Percentiles rank a stretch among this genome's conserved stretches.
Evolutionary conservation across 2,888 invertebrate species (phyloP).

Genomic region (Parnassius apollo): DNA sequence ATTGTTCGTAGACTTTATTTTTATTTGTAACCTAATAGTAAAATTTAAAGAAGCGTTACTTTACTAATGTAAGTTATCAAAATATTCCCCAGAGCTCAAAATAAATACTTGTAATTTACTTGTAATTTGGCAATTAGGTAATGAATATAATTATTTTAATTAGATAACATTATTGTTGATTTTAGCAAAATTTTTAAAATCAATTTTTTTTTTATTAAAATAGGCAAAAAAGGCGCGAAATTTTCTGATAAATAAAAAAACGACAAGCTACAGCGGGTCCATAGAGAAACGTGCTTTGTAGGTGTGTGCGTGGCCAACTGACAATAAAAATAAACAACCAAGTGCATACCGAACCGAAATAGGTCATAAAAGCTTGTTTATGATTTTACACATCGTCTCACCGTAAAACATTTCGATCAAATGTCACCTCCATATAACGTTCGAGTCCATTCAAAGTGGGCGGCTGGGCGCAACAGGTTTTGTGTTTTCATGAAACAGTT

Average conservation of each 20-base stretch:
- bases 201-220: too few relatives aligned
- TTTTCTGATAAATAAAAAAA: conserved; percentile 1
- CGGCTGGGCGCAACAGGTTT: conserved; percentile 48
- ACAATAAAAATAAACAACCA: conserved; percentile 44
- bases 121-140: too few relatives aligned
- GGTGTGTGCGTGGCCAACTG: conserved; percentile 65
- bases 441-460: conserved; percentile 66
- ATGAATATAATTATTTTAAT: too few relatives aligned
- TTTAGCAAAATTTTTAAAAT: too few relatives aligned
- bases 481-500: conserved; percentile 55
- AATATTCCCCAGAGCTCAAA: too few relatives aligned
- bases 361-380: conserved; percentile 49
- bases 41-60: too few relatives aligned
- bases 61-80: too few relatives aligned
- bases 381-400: conserved; percentile 68
- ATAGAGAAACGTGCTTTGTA: conserved; percentile 43
- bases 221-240: conserved; percentile 16
- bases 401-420: conserved; percentile 78
- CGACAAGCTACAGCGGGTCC: conserved; percentile 3
- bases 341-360: conserved; percentile 68
- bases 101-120: too few relatives aligned
- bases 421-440: conserved; percentile 59
- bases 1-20: neutral
- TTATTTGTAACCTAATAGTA: too few relatives aligned
- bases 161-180: too few relatives aligned